Evolutionary conservation across 2,888 invertebrate species (phyloP).

Genomic region (Melinaea marsaeus): DNA sequence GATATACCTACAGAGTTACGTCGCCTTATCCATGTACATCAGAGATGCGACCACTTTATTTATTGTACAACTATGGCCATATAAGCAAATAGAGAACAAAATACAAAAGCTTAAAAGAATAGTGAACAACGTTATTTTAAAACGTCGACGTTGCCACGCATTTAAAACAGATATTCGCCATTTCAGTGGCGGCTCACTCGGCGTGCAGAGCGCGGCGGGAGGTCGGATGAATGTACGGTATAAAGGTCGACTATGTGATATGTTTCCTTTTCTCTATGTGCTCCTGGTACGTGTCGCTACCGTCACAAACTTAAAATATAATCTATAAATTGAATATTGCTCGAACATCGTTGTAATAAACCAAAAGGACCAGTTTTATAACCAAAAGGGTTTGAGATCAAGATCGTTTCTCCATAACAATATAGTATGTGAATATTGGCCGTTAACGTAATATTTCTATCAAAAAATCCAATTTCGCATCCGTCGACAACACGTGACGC

Average conservation of each 20-base stretch:
- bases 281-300: conserved; percentile 43
- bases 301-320: conserved; percentile 27
- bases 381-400: conserved; percentile 8
- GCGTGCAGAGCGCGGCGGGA: conserved; percentile 56
- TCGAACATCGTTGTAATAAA: no score
- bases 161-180: conserved; percentile 41
- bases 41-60: no score
- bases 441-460: conserved; percentile 42
- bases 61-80: neutral
- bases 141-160: conserved; percentile 3
- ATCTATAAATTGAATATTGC: no score
- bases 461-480: conserved; percentile 72
- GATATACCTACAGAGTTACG: neutral
- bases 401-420: conserved; percentile 29
- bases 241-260: conserved; percentile 58
- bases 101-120: neutral
- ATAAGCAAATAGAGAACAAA: neutral
- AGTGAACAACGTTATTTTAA: conserved; percentile 1
- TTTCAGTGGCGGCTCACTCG: conserved; percentile 58
- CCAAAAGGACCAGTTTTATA: no score
- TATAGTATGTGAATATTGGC: conserved; percentile 41
- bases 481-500: conserved; percentile 72
- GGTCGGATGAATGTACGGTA: conserved; percentile 60
- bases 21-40: no score
- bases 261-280: conserved; percentile 61